A percentile compares a stretch with the other conserved stretches of the same genome.
These are phyloP conservation scores for Leptocoma aspasia DNA, from an alignment of 2,113 vertebrate genomes.

Conservation along the genomic window DNA sequence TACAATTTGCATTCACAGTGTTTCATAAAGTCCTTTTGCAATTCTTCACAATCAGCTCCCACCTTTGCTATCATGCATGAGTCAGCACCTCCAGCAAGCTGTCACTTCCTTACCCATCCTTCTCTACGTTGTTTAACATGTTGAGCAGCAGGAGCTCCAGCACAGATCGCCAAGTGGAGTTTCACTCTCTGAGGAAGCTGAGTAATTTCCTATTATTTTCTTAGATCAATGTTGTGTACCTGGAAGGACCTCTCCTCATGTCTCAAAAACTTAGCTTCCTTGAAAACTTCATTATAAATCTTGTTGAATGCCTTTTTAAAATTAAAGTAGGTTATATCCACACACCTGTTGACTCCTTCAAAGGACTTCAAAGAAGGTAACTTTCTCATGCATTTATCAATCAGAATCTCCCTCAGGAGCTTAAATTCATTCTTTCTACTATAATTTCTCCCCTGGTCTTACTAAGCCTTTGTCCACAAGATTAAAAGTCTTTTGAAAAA, in stretches of 20 bases:
- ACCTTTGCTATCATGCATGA: not conserved
- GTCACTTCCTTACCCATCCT: not conserved
- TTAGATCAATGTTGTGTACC: not conserved
- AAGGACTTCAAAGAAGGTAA: not conserved
- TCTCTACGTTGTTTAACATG: not conserved
- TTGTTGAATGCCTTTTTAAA: not conserved
- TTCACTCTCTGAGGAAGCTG: not conserved
- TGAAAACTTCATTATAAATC: not conserved
- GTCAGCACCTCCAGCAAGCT: not conserved
- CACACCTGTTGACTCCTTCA: not conserved
- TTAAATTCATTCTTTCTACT: not conserved
- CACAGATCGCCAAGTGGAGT: not conserved
- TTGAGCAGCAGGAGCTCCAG: not conserved
- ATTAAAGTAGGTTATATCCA: not conserved
- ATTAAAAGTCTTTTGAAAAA: not conserved
- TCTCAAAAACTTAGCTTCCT: not conserved
- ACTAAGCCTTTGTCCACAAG: not conserved
- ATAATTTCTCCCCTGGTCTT: not conserved
- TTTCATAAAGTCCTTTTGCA: conserved; percentile 2
- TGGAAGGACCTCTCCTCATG: not conserved
- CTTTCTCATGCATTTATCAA: not conserved
- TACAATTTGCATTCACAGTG: not conserved
- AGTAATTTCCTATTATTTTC: not conserved
- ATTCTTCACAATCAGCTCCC: not conserved
- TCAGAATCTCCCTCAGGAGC: not conserved